Evolutionary conservation across 1,140 invertebrate species (phyloP).

Genomic region (Magallana gigas): DNA sequence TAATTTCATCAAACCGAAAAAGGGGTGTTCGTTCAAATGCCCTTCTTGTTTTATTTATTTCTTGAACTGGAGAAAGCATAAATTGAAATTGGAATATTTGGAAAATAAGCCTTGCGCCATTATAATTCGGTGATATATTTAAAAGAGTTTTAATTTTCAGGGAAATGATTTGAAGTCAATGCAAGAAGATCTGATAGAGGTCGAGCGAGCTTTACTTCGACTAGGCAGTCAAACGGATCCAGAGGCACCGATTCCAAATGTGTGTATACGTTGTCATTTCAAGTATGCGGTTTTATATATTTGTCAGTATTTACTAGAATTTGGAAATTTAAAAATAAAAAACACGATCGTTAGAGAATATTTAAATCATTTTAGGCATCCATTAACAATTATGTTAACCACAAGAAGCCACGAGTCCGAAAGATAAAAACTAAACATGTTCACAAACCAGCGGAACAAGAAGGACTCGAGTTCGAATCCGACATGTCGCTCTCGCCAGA

Average conservation of each 20-base stretch:
- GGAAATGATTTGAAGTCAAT: neutral
- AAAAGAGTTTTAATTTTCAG: neutral
- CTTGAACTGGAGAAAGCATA: no score
- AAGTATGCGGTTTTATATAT: no score
- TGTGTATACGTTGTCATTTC: neutral
- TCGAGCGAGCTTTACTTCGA: neutral
- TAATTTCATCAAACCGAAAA: no score
- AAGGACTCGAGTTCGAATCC: conserved; percentile 54
- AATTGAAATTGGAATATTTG: no score
- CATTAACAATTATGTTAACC: neutral
- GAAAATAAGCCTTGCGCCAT: no score
- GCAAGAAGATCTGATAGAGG: neutral
- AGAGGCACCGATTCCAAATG: neutral
- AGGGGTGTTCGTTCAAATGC: no score
- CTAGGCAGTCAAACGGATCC: neutral
- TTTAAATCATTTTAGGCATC: neutral
- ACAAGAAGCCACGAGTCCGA: neutral
- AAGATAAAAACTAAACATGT: conserved; percentile 33
- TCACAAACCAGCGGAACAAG: conserved; percentile 54
- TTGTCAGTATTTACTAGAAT: no score
- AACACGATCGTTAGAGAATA: no score
- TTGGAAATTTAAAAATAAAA: no score
- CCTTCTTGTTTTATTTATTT: no score
- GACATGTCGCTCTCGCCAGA: conserved; percentile 55
- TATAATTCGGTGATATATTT: neutral